Percentiles rank a stretch among this genome's conserved stretches.
Evolutionary conservation across 1,140 invertebrate genomes (phyloP).

Genomic region (Teleogryllus occipitalis): DNA sequence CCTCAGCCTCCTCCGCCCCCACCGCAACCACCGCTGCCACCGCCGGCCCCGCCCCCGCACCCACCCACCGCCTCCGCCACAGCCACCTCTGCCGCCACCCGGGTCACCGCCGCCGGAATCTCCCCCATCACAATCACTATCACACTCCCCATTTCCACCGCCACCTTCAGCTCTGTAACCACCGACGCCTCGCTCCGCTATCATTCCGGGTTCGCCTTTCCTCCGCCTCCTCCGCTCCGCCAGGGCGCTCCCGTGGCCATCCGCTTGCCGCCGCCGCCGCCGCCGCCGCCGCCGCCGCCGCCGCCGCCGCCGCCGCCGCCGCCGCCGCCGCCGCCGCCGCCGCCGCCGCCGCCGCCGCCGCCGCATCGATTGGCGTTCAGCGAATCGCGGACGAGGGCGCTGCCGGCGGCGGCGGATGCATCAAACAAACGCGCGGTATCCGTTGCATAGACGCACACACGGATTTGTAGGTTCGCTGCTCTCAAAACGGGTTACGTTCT

Average conservation of each 20-base stretch:
- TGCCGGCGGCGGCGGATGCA: slow-evolving; percentile 27
- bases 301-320: slow-evolving; percentile 34
- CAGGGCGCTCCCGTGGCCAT: slow-evolving; percentile 29
- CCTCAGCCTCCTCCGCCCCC: too few species aligned
- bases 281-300: slow-evolving; percentile 36
- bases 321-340: slow-evolving; percentile 43
- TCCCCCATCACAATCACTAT: too few species aligned
- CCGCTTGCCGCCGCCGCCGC: slow-evolving; percentile 25
- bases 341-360: slow-evolving; percentile 32
- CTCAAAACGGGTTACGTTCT: too few species aligned
- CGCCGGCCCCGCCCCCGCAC: too few species aligned
- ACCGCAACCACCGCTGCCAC: too few species aligned
- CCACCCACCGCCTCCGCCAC: too few species aligned
- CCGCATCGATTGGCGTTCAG: slow-evolving; percentile 31
- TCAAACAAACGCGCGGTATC: slow-evolving; percentile 31
- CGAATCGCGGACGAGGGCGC: slow-evolving; percentile 36
- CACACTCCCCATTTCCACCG: too few species aligned
- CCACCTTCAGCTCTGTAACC: too few species aligned
- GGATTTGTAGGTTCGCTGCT: slow-evolving; percentile 14
- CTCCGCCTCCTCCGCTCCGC: slow-evolving; percentile 40
- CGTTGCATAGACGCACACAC: slow-evolving; percentile 33
- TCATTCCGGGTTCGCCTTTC: too few species aligned
- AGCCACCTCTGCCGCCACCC: too few species aligned
- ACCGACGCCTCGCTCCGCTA: too few species aligned
- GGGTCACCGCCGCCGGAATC: too few species aligned